phyloP scores from a whole-genome alignment of 1,140 invertebrate genomes.

The Pygmarrhopalites habei region DNA sequence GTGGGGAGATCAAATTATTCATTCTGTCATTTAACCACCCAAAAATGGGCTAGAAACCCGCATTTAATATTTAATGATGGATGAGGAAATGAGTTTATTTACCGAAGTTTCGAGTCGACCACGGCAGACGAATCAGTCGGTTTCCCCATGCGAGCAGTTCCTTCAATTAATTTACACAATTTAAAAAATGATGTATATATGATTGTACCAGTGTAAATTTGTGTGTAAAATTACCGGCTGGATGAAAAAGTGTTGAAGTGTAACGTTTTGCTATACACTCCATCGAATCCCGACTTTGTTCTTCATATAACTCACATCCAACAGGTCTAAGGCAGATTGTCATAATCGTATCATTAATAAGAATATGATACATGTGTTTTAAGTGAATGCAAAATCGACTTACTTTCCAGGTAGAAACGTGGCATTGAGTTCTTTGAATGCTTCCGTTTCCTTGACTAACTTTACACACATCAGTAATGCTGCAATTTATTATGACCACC shows the following conservation, averaged over 20 bases:
- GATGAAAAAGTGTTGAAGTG: constrained; percentile 42
- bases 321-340: too few species aligned
- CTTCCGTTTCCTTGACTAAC: constrained; percentile 20
- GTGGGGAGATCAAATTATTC: too few species aligned
- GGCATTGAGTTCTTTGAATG: constrained; percentile 20
- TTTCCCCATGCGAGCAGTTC: constrained; percentile 44
- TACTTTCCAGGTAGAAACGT: neutral
- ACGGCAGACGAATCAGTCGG: constrained; percentile 40
- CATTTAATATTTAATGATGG: too few species aligned
- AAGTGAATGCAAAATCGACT: too few species aligned
- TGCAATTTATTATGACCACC: neutral
- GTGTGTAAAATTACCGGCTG: constrained; percentile 44
- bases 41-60: too few species aligned
- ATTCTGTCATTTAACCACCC: too few species aligned
- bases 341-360: too few species aligned
- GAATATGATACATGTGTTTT: too few species aligned
- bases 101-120: neutral
- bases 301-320: constrained; percentile 35
- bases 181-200: too few species aligned
- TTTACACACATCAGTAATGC: neutral
- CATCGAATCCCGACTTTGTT: constrained; percentile 38
- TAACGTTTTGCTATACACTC: constrained; percentile 39
- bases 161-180: too few species aligned
- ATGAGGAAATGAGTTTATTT: too few species aligned
- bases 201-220: too few species aligned